A percentile compares a stretch with the other conserved stretches of the same genome.
Evolutionary conservation across 2,113 vertebrate species (phyloP).

Genomic region (Hydrolagus affinis): DNA sequence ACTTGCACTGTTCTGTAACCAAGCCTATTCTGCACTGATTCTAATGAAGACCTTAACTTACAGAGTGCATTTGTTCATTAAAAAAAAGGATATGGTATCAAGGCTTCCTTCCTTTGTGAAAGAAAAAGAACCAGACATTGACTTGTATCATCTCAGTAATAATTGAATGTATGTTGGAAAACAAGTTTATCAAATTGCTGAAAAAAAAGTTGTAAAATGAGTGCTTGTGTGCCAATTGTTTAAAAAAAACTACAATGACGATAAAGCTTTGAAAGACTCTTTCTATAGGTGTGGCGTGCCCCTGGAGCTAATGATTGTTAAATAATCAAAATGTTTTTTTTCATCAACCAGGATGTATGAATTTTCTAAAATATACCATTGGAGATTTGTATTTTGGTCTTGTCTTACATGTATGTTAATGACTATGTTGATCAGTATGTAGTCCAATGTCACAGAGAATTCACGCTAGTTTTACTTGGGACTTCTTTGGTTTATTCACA

Average conservation of each 20-base stretch:
- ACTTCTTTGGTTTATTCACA: slow-evolving; percentile 17
- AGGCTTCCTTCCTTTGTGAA: background rate
- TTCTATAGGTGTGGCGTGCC: background rate
- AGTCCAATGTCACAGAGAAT: background rate
- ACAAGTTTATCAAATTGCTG: background rate
- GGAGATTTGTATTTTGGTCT: background rate
- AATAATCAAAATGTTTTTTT: background rate
- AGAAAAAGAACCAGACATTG: background rate
- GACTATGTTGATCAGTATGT: background rate
- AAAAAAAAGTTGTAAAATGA: background rate
- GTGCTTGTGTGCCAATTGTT: background rate
- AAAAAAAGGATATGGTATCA: background rate
- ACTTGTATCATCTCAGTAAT: background rate
- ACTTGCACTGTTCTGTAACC: background rate
- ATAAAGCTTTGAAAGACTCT: background rate
- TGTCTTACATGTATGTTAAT: slow-evolving; percentile 1
- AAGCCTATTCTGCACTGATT: background rate
- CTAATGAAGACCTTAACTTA: background rate
- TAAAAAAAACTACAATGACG: background rate
- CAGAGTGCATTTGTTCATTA: slow-evolving; percentile 3
- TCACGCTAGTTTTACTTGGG: background rate
- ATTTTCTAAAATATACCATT: background rate
- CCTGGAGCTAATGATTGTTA: background rate
- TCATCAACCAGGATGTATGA: background rate
- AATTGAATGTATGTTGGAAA: background rate